Evolutionary conservation across 2,888 invertebrate genomes (phyloP).

Genomic region (Volucella inflata): DNA sequence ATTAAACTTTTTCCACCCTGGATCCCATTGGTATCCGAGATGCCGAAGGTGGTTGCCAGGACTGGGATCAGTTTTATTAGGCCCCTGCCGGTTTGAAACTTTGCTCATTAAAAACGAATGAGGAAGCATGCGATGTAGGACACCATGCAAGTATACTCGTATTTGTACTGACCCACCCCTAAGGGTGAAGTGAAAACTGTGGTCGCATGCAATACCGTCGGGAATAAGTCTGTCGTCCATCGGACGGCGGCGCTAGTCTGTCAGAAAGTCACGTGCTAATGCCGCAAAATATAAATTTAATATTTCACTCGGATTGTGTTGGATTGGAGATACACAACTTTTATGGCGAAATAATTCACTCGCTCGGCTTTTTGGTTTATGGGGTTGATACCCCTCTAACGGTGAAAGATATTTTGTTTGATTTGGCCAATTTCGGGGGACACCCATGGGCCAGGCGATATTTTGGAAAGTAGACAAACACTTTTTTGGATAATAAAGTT

Average conservation of each 20-base stretch:
- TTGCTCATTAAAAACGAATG: conserved; percentile 72
- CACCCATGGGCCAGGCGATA: conserved; percentile 25
- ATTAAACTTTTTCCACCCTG: conserved; percentile 58
- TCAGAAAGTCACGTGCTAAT: conserved; percentile 73
- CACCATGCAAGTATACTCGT: neutral
- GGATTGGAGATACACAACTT: conserved; percentile 28
- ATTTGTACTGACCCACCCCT: conserved; percentile 14
- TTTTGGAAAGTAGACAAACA: conserved; percentile 27
- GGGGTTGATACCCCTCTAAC: too few relatives aligned
- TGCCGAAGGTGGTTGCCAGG: conserved; percentile 2
- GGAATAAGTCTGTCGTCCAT: neutral
- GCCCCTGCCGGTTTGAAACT: conserved; percentile 60
- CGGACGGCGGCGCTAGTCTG: conserved; percentile 12
- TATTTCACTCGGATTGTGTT: conserved; percentile 49
- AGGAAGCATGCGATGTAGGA: conserved; percentile 20
- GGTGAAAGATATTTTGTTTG: conserved; percentile 44
- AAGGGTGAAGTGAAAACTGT: conserved; percentile 3
- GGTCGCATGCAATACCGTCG: conserved; percentile 38
- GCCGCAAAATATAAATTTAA: conserved; percentile 73
- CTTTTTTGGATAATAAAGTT: conserved; percentile 57
- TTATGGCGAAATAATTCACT: conserved; percentile 68
- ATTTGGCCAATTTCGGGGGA: conserved; percentile 67
- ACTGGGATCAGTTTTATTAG: conserved; percentile 66
- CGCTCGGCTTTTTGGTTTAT: neutral
- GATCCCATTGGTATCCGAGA: too few relatives aligned